Conservation (phyloP, 2,888 invertebrate species). For the Tinea pellionella region DNA sequence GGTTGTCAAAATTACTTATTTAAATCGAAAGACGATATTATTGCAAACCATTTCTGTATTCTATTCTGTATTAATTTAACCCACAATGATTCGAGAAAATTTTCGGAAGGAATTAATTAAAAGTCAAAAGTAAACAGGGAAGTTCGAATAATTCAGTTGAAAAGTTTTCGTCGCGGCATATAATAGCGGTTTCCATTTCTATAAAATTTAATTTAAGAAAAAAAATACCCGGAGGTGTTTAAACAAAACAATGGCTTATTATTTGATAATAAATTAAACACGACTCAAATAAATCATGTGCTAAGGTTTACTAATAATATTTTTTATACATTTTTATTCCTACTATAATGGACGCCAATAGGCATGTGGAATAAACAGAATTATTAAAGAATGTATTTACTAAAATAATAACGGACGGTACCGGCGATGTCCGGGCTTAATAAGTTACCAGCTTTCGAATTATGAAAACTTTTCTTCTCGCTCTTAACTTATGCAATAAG, state of each 20-base stretch:
- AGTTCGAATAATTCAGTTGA: background rate
- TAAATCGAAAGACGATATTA: background rate
- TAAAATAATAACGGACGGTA: too few species aligned
- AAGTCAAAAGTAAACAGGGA: constrained; percentile 5
- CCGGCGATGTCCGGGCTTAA: too few species aligned
- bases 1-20: background rate
- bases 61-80: too few species aligned
- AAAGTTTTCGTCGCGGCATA: background rate
- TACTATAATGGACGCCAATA: too few species aligned
- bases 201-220: background rate
- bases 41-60: background rate
- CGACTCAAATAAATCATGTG: too few species aligned
- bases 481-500: too few species aligned
- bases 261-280: background rate
- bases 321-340: too few species aligned
- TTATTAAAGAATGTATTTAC: too few species aligned
- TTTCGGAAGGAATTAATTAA: constrained; percentile 3
- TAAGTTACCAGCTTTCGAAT: too few species aligned
- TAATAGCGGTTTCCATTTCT: background rate
- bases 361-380: too few species aligned
- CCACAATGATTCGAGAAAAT: background rate
- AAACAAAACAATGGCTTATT: background rate
- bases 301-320: background rate
- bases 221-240: background rate
- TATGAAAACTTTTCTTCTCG: too few species aligned